These are phyloP conservation scores for Tautogolabrus adspersus DNA, from an alignment of 2,113 vertebrate genomes.

Conservation along the genomic window DNA sequence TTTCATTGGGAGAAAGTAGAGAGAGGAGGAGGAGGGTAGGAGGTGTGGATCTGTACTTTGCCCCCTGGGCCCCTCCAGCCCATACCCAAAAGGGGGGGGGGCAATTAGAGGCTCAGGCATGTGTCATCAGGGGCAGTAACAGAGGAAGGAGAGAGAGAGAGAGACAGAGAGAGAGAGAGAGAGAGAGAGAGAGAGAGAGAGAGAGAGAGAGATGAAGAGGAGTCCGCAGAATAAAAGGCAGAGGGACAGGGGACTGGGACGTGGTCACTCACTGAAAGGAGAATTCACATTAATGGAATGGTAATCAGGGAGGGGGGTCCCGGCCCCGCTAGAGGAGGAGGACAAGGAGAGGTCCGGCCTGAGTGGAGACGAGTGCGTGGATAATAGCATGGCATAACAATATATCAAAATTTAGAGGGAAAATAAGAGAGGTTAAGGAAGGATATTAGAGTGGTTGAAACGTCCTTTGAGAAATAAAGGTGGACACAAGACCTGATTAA, in stretches of 20 bases:
- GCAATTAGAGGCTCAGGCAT: slow-evolving; percentile 86
- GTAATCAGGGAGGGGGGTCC: slow-evolving; percentile 81
- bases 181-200: too few relatives aligned
- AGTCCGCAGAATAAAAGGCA: slow-evolving; percentile 80
- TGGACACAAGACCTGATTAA: slow-evolving; percentile 77
- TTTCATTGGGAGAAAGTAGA: slow-evolving; percentile 83
- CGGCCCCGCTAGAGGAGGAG: slow-evolving; percentile 77
- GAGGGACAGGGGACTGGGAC: slow-evolving; percentile 69
- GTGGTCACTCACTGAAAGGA: slow-evolving; percentile 75
- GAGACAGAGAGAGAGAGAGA: too few relatives aligned
- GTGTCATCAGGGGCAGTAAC: slow-evolving; percentile 76
- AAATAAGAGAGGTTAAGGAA: slow-evolving; percentile 83
- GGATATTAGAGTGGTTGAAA: slow-evolving; percentile 79
- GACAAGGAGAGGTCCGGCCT: slow-evolving; percentile 80
- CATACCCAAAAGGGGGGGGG: slow-evolving; percentile 54
- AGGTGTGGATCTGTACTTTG: slow-evolving; percentile 60
- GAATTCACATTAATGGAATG: slow-evolving; percentile 84
- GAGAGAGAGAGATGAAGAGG: slow-evolving; percentile 42
- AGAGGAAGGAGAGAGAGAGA: slow-evolving; percentile 42
- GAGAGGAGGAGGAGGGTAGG: slow-evolving; percentile 51
- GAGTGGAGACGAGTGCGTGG: slow-evolving; percentile 74
- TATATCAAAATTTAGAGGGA: slow-evolving; percentile 83
- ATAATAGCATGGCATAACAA: slow-evolving; percentile 83
- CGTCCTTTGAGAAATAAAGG: slow-evolving; percentile 79
- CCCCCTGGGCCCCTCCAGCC: slow-evolving; percentile 51